phyloP scores from a whole-genome alignment of 2,113 vertebrate genomes.

The Neotragus moschatus region DNA sequence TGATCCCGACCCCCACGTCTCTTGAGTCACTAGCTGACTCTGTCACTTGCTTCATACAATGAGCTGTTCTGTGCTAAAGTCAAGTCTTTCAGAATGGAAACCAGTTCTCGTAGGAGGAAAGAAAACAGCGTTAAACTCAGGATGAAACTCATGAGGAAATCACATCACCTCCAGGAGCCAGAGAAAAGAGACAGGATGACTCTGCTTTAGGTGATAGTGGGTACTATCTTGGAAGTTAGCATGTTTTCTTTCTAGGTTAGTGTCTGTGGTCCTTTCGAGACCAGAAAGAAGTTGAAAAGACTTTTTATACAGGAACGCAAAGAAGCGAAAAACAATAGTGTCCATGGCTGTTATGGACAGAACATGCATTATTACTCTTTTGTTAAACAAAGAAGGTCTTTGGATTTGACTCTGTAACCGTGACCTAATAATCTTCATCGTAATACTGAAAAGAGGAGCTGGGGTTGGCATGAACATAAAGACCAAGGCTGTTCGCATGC shows the following conservation, averaged over 20 bases:
- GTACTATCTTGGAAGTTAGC: not conserved
- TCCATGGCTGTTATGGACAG: not conserved
- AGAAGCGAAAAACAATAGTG: not conserved
- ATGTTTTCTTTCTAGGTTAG: not conserved
- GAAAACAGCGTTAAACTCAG: not conserved
- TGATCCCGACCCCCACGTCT: not conserved
- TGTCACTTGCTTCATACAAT: not conserved
- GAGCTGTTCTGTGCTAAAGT: not conserved
- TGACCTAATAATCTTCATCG: not conserved
- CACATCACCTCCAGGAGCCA: not conserved
- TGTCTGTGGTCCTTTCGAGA: not conserved
- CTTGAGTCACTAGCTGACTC: not conserved
- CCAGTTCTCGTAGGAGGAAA: not conserved
- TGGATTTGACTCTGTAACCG: not conserved
- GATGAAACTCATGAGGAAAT: not conserved
- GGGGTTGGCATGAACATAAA: not conserved
- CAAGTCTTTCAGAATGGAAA: not conserved
- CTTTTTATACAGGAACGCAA: not conserved
- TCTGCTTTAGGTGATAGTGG: not conserved
- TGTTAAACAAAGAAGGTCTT: not conserved
- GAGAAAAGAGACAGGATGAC: not conserved
- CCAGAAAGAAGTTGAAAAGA: constrained; percentile 5
- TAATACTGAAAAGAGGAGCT: not conserved
- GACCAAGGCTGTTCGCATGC: not conserved
- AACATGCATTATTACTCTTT: not conserved